A percentile compares a stretch with the other conserved stretches of the same genome.
These are phyloP conservation scores for Latrodectus hesperus DNA, from an alignment of 2,888 invertebrate genomes.

Conservation along the genomic window DNA sequence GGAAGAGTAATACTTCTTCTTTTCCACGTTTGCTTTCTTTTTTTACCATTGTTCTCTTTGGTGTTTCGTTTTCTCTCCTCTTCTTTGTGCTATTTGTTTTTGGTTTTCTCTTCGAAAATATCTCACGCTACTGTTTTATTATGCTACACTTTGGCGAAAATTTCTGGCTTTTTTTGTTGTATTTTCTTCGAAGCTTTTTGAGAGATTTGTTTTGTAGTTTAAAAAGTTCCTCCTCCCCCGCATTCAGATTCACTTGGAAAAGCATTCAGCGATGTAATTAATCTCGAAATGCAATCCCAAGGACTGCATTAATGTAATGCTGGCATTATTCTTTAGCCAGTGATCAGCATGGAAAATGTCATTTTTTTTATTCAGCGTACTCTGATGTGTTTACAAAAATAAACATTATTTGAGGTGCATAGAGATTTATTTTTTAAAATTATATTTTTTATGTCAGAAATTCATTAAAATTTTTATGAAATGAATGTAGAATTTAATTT, in stretches of 20 bases:
- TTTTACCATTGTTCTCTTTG: slow-evolving; percentile 33
- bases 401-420: too few species aligned
- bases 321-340: too few species aligned
- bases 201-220: slow-evolving; percentile 27
- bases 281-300: slow-evolving; percentile 2
- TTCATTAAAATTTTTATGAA: too few species aligned
- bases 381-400: too few species aligned
- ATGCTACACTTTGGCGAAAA: slow-evolving; percentile 17
- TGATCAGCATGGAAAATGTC: too few species aligned
- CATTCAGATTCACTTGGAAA: background rate
- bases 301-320: too few species aligned
- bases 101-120: background rate
- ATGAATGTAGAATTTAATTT: too few species aligned
- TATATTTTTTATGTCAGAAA: too few species aligned
- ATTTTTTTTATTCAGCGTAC: too few species aligned
- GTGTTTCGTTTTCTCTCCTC: slow-evolving; percentile 30
- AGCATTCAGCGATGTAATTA: background rate
- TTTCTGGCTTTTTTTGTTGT: slow-evolving; percentile 9
- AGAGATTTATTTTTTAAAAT: too few species aligned
- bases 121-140: slow-evolving; percentile 41
- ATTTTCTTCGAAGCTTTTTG: slow-evolving; percentile 18
- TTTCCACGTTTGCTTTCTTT: slow-evolving; percentile 24
- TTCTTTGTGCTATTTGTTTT: slow-evolving; percentile 19
- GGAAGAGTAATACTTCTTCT: slow-evolving; percentile 40
- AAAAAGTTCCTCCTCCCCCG: background rate